Evolutionary conservation across 2,888 invertebrate genomes (phyloP).

Genomic region (Eueremaeus valkanovi): DNA sequence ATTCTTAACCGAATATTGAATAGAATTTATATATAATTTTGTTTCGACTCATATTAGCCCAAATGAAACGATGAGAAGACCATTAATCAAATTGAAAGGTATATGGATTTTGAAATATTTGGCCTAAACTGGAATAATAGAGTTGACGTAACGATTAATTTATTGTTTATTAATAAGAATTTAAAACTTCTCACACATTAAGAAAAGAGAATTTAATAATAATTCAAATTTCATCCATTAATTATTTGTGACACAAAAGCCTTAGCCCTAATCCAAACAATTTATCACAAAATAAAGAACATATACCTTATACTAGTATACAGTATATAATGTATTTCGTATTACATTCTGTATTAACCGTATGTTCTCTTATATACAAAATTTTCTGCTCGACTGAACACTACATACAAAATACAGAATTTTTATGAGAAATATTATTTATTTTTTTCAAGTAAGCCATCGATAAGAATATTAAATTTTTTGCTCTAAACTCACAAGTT

Average conservation of each 20-base stretch:
- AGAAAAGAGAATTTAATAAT: not conserved
- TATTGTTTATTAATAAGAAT: no score
- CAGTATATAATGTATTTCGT: not conserved
- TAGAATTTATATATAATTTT: no score
- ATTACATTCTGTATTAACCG: not conserved
- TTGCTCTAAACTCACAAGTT: no score
- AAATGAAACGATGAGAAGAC: no score
- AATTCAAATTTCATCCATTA: conserved; percentile 26
- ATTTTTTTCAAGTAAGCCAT: not conserved
- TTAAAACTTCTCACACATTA: not conserved
- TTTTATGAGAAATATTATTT: not conserved
- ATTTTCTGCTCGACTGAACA: not conserved
- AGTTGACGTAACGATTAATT: no score
- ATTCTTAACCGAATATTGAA: no score
- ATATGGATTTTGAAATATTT: no score
- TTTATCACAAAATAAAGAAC: not conserved
- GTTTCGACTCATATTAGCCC: no score
- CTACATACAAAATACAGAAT: not conserved
- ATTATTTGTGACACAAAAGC: conserved; percentile 23
- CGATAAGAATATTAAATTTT: not conserved
- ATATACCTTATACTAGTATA: not conserved
- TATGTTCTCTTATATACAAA: not conserved
- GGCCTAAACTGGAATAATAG: not conserved
- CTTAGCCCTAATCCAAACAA: conserved; percentile 13
- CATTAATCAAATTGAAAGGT: no score